A percentile compares a stretch with the other conserved stretches of the same genome.
Evolutionary conservation across 2,113 vertebrate species (phyloP).

Genomic region (Scartelaos histophorus): DNA sequence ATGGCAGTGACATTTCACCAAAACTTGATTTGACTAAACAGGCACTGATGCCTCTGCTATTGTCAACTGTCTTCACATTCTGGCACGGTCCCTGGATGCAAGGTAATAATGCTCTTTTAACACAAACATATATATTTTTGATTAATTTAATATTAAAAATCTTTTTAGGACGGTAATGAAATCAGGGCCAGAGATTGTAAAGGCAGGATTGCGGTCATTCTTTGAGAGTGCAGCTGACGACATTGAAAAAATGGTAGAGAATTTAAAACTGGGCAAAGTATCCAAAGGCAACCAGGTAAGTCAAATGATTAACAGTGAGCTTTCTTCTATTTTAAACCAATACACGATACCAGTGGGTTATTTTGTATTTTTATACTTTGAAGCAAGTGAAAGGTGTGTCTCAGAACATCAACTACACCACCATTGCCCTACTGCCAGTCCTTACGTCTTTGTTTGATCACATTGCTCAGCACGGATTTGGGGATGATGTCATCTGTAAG

Average conservation of each 20-base stretch:
- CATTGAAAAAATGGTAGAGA: constrained; percentile 95
- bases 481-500: constrained; percentile 90
- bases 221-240: constrained; percentile 93
- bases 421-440: constrained; percentile 88
- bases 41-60: constrained; percentile 88
- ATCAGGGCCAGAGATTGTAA: constrained; percentile 95
- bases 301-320: neutral
- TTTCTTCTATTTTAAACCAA: neutral
- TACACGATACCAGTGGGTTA: neutral
- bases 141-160: neutral
- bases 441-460: constrained; percentile 94
- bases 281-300: constrained; percentile 84
- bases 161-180: constrained; percentile 90
- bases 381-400: constrained; percentile 89
- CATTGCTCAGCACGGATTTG: constrained; percentile 91
- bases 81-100: constrained; percentile 89
- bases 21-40: constrained; percentile 53
- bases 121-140: neutral
- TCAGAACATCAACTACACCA: constrained; percentile 95
- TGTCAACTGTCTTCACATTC: constrained; percentile 92
- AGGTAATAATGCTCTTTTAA: constrained; percentile 69
- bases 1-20: neutral
- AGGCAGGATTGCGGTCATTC: constrained; percentile 90
- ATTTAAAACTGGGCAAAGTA: constrained; percentile 90
- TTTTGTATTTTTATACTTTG: constrained; percentile 8